These are phyloP conservation scores for Ectemnius continuus DNA, from an alignment of 2,888 invertebrate species.

Conservation along the genomic window DNA sequence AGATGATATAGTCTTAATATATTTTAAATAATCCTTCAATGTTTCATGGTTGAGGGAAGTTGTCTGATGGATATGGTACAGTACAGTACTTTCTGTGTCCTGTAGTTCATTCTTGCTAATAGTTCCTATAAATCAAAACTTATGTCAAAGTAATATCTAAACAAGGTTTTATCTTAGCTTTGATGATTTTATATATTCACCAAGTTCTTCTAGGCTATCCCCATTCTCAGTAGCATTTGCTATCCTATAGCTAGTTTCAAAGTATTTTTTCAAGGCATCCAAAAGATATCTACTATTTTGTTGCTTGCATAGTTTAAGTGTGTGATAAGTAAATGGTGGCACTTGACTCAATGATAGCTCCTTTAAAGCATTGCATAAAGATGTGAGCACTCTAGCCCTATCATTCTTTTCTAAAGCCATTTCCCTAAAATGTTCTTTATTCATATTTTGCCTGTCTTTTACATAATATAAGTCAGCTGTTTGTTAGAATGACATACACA, in stretches of 20 bases:
- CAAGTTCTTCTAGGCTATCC: constrained; percentile 64
- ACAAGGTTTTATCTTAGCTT: neutral
- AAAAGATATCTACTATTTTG: constrained; percentile 78
- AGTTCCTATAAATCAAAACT: constrained; percentile 33
- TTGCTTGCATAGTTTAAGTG: constrained; percentile 81
- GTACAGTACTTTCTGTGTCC: constrained; percentile 82
- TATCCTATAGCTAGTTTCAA: constrained; percentile 75
- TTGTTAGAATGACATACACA: constrained; percentile 77
- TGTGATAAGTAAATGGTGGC: constrained; percentile 84
- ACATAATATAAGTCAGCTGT: neutral
- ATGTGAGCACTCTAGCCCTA: constrained; percentile 82
- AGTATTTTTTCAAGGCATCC: constrained; percentile 79
- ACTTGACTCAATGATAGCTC: constrained; percentile 82
- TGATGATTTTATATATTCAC: constrained; percentile 46
- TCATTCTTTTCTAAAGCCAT: constrained; percentile 80
- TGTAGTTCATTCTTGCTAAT: constrained; percentile 78
- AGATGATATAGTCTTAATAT: constrained; percentile 79
- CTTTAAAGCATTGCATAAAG: constrained; percentile 81
- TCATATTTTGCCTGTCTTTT: neutral
- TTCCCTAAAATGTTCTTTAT: constrained; percentile 44
- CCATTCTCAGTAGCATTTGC: constrained; percentile 34
- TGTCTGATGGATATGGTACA: constrained; percentile 81
- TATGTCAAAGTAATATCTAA: neutral
- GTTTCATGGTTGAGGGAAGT: constrained; percentile 77
- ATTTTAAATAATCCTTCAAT: constrained; percentile 78